phyloP scores from a whole-genome alignment of 2,113 vertebrate species.

The Bucco capensis region DNA sequence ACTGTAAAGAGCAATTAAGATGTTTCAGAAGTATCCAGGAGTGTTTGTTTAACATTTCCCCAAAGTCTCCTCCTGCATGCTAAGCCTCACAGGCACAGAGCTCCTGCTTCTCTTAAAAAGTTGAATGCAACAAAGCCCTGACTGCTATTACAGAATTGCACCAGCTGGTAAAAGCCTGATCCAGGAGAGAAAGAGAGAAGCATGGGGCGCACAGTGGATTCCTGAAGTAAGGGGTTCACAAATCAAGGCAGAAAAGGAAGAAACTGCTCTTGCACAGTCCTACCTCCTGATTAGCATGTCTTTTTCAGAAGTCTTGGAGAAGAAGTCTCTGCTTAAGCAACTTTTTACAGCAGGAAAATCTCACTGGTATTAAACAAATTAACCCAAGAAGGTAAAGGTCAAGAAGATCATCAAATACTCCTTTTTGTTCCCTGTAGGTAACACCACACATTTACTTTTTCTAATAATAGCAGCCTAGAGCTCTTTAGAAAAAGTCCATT shows the following conservation, averaged over 20 bases:
- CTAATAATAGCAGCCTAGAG: slow-evolving; percentile 2
- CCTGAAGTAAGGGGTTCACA: background rate
- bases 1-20: background rate
- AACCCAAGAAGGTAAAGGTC: slow-evolving; percentile 17
- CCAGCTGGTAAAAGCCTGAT: background rate
- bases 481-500: background rate
- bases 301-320: background rate
- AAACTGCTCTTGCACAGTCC: background rate
- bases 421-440: background rate
- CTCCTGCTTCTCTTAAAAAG: background rate
- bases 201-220: background rate
- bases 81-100: background rate
- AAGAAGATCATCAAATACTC: background rate
- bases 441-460: background rate
- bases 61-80: background rate
- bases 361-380: slow-evolving; percentile 23
- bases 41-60: background rate
- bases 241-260: background rate
- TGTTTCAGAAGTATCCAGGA: background rate
- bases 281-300: background rate
- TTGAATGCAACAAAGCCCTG: background rate
- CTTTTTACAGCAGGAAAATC: background rate
- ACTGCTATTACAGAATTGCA: background rate
- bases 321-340: background rate
- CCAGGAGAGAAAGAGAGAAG: background rate